Conservation (phyloP, 1,140 invertebrate genomes). For the Eufriesea mexicana region DNA sequence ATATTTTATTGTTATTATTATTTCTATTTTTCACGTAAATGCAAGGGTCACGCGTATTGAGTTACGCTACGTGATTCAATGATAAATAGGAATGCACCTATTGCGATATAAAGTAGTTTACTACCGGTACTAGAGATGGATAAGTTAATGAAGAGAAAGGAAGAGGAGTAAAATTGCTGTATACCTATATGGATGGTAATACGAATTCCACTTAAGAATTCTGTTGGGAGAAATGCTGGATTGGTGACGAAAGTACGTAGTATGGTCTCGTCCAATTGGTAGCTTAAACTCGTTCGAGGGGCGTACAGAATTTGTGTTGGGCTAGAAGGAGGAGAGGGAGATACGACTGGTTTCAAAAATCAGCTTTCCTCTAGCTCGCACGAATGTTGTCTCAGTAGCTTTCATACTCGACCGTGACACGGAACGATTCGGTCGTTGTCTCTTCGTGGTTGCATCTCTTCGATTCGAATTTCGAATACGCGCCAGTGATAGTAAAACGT, state of each 20-base stretch:
- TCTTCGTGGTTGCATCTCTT: background rate
- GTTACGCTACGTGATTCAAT: background rate
- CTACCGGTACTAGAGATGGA: too few species aligned
- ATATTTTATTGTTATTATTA: too few species aligned
- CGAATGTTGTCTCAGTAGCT: conserved; percentile 54
- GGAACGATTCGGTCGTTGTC: conserved; percentile 31
- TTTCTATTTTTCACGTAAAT: too few species aligned
- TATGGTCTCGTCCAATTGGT: conserved; percentile 19
- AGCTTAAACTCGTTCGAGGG: conserved; percentile 2
- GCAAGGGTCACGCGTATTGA: too few species aligned
- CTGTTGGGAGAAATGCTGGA: conserved; percentile 28
- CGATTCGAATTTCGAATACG: conserved; percentile 1
- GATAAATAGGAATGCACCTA: too few species aligned
- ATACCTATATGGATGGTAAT: background rate
- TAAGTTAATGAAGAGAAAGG: background rate
- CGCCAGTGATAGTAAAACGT: background rate
- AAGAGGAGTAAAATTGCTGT: background rate
- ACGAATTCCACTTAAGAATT: background rate
- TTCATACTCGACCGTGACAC: conserved; percentile 48
- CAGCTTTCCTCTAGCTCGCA: conserved; percentile 47
- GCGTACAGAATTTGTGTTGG: background rate
- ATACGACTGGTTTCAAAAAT: conserved; percentile 60
- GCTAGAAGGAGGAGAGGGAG: conserved; percentile 24
- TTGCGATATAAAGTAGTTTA: background rate
- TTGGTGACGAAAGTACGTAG: conserved; percentile 3